Conservation (phyloP, 2,797 vertebrate genomes). For the Dicrostonyx torquatus region DNA sequence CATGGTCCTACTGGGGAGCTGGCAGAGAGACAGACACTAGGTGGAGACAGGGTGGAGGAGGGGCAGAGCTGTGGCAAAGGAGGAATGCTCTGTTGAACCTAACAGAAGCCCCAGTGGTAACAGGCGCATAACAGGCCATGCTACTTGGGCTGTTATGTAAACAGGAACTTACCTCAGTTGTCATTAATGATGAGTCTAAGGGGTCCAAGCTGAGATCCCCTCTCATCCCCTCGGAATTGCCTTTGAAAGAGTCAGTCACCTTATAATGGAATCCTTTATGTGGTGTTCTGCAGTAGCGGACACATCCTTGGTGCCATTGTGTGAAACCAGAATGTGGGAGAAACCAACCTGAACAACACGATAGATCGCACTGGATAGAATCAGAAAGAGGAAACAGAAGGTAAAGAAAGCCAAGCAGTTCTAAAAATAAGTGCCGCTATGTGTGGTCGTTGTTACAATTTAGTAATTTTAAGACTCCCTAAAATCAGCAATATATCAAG, state of each 20-base stretch:
- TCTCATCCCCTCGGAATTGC: not conserved
- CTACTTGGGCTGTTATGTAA: fast-evolving
- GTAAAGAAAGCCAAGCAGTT: conserved; percentile 16
- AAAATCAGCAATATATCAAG: not conserved
- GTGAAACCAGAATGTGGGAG: conserved; percentile 1
- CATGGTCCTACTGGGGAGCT: conserved; percentile 65
- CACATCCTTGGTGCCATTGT: not conserved
- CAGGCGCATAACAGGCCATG: fast-evolving
- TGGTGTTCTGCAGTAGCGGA: not conserved
- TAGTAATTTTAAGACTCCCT: conserved; percentile 33
- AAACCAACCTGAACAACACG: not conserved
- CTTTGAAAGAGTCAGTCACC: not conserved
- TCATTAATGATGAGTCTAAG: not conserved
- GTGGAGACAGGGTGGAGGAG: not conserved
- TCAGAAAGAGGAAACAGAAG: not conserved
- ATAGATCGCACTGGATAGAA: not conserved
- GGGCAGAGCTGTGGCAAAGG: fast-evolving
- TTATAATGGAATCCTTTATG: not conserved
- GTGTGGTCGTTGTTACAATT: not conserved
- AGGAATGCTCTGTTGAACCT: not conserved
- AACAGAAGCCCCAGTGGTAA: not conserved
- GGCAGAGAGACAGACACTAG: conserved; percentile 26
- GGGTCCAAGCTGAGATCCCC: not conserved
- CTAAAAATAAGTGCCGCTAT: not conserved
- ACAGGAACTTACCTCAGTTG: not conserved